Conservation (phyloP, 2,797 vertebrate species). For the Pseudochirops cupreus region DNA sequence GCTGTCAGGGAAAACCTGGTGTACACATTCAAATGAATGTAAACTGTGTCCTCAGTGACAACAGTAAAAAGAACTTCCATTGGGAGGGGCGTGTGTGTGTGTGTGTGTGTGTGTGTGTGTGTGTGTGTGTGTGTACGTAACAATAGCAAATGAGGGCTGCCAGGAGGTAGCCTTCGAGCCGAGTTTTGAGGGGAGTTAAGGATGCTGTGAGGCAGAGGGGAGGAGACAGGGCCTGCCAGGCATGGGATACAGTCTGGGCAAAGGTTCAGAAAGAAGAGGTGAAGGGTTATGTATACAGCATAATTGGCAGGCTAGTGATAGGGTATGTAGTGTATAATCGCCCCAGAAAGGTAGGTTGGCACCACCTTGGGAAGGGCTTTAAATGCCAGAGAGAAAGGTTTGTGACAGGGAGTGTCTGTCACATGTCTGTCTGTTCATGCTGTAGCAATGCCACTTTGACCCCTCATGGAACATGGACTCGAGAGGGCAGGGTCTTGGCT, state of each 20-base stretch:
- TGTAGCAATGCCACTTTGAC: neutral
- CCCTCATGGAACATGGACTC: neutral
- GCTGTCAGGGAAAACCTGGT: neutral
- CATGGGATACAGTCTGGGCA: neutral
- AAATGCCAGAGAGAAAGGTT: neutral
- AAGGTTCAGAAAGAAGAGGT: neutral
- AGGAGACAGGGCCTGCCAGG: neutral
- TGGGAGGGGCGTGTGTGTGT: neutral
- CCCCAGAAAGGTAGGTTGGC: neutral
- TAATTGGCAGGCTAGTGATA: neutral
- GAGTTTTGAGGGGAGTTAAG: neutral
- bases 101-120: neutral
- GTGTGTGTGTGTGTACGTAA: neutral
- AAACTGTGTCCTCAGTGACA: neutral
- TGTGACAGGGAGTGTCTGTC: neutral
- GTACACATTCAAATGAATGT: neutral
- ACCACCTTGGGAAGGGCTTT: neutral
- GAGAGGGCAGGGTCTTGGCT: neutral
- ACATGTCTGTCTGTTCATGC: neutral
- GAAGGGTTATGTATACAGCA: neutral
- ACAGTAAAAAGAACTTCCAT: neutral
- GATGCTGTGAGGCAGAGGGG: neutral
- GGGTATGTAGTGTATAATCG: neutral
- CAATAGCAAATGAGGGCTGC: neutral
- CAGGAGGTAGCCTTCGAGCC: neutral